Evolutionary conservation across 2,113 vertebrate genomes (phyloP), one percentile per base, ranked within the genome.

Genomic region (Silurus glanis): DNA sequence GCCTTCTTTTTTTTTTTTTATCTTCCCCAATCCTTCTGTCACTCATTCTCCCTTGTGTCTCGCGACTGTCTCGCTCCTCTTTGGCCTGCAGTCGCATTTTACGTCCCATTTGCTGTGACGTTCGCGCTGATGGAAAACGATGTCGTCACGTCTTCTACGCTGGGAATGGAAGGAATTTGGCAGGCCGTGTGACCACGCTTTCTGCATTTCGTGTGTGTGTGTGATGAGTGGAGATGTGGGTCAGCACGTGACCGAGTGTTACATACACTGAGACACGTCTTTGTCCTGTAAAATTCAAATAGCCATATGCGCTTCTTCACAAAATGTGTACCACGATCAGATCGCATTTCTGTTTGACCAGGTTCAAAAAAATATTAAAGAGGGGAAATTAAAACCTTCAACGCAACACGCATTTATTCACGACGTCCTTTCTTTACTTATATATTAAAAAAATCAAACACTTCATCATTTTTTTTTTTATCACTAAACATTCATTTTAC

Each of bases 81-180:
- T n/a, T 51, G 55, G n/a, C 37, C 13, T n/a, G 9, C 75, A 23
- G n/a, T 56, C 58, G 21, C 16, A 37, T 19, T 49, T 84, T 55
- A 62, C 49, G 16, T 87, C 47, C 71, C 25, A 17, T 76, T 64
- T 59, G 47, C 47, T 5, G 25, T 88, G 67, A 85, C 67, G 67
- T 53, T 56, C 25, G 2, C 9, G 19, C 51, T 84, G 76, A 84
- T 55, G 21, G 45, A 37, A 79, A 71, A 64, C 55, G 6, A 67
- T 56, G 55, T 19, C 53, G 14, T 58, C 53, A 79, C 37, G 2
- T 58, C 49, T 23, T 69, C 61, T 80, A 25, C 47, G 45, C 21
- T 0, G 61, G 45, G 75, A 84, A 74, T 81, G 87, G 62, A 87
- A 84, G 72, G 61, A 49, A 55, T 84, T 51, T 71, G 64, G 55